Evolutionary conservation across 2,113 vertebrate species (phyloP), one percentile per base, ranked within the genome.

Genomic region (Choloepus hoffmanni): DNA sequence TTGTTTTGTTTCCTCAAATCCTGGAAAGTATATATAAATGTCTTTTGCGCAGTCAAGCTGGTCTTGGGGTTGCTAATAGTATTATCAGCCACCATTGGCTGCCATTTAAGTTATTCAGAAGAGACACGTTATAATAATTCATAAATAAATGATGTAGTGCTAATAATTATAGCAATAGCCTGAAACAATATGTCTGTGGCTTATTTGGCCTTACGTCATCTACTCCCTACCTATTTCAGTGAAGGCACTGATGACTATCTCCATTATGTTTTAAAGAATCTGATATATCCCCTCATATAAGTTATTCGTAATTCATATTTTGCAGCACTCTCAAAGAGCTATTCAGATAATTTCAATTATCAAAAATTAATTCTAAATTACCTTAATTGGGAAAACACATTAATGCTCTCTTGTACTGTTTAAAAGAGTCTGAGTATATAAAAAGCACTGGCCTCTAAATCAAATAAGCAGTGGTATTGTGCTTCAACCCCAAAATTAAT

Each of bases 1-100:
- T 95, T 67, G 55, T 85, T 85, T 96, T 95, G 55, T 95, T 92
- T 97, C 87, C 33, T 65, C 2, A 95, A 9, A 60, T 90, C 84
- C 50, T 89, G 74, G 74, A 78, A 96, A 91, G 65, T 65, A 33
- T 63, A 28, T 28, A 19, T 70, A 83, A 40, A 79, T 92, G 33
- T 88, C 73, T 74, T 73, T 70, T 84, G 43, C 40, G 45, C 23
- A 84, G 18, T 72, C 82, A 67, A 50, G 4, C 53, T 85, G 55
- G 11, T 82, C 60, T 73, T 95, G 63, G 84, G 45, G 36, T 11
- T 67, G 62, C 68, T 84, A 16, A 36, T 33, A 65, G 33, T 85
- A 7, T 90, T 90, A 92, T 86, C 30, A 73, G 14, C 26, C 58
- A 24, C 14, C 48, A 24, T 48, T 65, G 60, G 23, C 63, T 82